A percentile compares a stretch with the other conserved stretches of the same genome.
Evolutionary conservation across 2,888 invertebrate genomes (phyloP).

Genomic region (Strigamia maritima): DNA sequence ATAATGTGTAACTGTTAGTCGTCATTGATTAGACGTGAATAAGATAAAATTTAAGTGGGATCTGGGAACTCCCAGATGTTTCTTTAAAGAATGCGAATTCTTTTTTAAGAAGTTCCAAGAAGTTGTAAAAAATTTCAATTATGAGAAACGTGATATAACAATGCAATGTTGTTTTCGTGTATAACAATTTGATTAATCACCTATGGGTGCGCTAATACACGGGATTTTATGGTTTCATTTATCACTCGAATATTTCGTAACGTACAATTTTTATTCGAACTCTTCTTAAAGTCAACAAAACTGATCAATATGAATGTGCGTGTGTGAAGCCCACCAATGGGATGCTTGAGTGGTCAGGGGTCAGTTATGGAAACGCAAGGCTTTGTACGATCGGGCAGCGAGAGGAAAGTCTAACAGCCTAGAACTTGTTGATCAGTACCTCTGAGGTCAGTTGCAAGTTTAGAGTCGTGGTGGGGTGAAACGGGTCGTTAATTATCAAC

Average conservation of each 20-base stretch:
- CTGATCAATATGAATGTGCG: not conserved
- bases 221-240: too few species aligned
- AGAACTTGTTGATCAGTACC: slow-evolving; percentile 22
- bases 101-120: too few species aligned
- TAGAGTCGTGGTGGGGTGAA: not conserved
- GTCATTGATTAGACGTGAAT: not conserved
- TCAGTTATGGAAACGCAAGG: not conserved
- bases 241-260: not conserved
- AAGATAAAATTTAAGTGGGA: not conserved
- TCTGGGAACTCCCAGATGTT: too few species aligned
- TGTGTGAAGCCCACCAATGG: not conserved
- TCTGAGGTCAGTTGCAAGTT: slow-evolving; percentile 12
- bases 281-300: not conserved
- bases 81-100: too few species aligned
- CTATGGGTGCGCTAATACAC: too few species aligned
- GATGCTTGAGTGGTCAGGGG: not conserved
- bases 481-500: slow-evolving; percentile 18
- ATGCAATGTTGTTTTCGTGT: too few species aligned
- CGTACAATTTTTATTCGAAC: not conserved
- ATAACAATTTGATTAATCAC: too few species aligned
- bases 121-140: too few species aligned
- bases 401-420: not conserved
- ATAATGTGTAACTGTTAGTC: not conserved
- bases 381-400: not conserved
- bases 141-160: too few species aligned